Conservation (phyloP, 2,888 invertebrate species). For the Phyllotreta striolata region DNA sequence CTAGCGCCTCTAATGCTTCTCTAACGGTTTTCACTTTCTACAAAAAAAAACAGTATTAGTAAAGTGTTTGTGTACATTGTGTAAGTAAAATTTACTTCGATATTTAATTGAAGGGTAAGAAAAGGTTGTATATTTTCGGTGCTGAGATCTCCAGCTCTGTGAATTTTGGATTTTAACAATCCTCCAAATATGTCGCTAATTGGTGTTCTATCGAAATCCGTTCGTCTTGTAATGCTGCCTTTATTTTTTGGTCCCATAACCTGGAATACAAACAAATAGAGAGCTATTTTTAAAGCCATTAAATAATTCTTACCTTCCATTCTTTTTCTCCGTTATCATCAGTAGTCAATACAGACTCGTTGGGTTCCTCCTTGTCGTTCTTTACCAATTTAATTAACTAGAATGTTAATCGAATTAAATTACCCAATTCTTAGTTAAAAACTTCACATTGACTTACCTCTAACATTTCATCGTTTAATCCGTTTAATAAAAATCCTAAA, state of each 20-base stretch:
- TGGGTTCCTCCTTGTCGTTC: conserved; percentile 47
- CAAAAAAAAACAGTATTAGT: conserved; percentile 23
- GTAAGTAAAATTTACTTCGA: conserved; percentile 73
- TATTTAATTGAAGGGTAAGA: conserved; percentile 93
- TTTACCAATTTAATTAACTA: conserved; percentile 65
- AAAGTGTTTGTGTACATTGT: neutral
- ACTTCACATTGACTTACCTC: conserved; percentile 67
- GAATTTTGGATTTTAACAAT: conserved; percentile 83
- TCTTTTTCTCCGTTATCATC: conserved; percentile 65
- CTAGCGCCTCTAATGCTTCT: conserved; percentile 87
- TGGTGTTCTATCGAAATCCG: conserved; percentile 84
- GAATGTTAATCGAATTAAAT: conserved; percentile 42
- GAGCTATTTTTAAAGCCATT: neutral
- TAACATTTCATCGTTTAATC: conserved; percentile 96
- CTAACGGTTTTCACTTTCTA: conserved; percentile 84
- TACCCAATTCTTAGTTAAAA: conserved; percentile 15
- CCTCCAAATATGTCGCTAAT: conserved; percentile 94
- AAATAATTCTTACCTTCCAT: conserved; percentile 68
- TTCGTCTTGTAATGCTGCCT: conserved; percentile 86
- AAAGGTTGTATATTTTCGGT: conserved; percentile 96
- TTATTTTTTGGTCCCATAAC: conserved; percentile 89
- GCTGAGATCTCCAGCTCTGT: conserved; percentile 75
- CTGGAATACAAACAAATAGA: conserved; percentile 56
- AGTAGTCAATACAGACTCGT: conserved; percentile 50
- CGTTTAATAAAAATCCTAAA: conserved; percentile 90